Evolutionary conservation across 2,113 vertebrate genomes (phyloP).

Genomic region (Coreoperca whiteheadi): DNA sequence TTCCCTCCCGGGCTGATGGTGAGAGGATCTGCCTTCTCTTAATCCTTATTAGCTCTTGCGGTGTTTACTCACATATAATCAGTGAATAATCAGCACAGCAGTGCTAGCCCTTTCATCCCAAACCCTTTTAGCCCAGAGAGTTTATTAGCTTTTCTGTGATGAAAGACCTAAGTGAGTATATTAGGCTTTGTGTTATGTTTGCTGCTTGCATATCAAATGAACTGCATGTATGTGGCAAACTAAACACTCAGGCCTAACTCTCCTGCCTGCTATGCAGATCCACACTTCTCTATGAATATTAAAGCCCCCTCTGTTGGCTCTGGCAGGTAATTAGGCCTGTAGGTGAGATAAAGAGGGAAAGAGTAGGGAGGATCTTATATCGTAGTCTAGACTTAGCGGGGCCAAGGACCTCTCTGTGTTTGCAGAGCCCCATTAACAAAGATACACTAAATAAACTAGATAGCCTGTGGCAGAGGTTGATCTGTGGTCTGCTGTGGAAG

Average conservation of each 20-base stretch:
- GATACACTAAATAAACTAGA: conserved; percentile 63
- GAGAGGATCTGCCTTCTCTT: conserved; percentile 40
- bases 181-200: conserved; percentile 63
- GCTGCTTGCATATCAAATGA: conserved; percentile 82
- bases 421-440: conserved; percentile 69
- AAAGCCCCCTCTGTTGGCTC: conserved; percentile 66
- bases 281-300: conserved; percentile 78
- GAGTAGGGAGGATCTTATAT: conserved; percentile 21
- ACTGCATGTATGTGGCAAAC: conserved; percentile 70
- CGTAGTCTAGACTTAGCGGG: conserved; percentile 82
- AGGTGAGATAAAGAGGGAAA: conserved; percentile 54
- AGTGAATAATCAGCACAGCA: conserved; percentile 78
- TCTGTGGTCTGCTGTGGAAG: conserved; percentile 4
- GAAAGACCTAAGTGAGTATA: conserved; percentile 74
- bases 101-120: conserved; percentile 75
- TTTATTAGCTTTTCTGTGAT: conserved; percentile 73
- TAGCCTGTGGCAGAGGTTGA: conserved; percentile 36
- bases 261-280: conserved; percentile 67
- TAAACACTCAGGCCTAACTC: conserved; percentile 74
- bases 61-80: conserved; percentile 82
- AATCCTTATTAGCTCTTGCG: conserved; percentile 67
- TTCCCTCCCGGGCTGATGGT: conserved; percentile 32
- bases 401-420: conserved; percentile 70
- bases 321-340: conserved; percentile 59
- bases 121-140: conserved; percentile 30